Conservation (phyloP, 2,797 vertebrate species). For the Acestrorhynchus altus region DNA sequence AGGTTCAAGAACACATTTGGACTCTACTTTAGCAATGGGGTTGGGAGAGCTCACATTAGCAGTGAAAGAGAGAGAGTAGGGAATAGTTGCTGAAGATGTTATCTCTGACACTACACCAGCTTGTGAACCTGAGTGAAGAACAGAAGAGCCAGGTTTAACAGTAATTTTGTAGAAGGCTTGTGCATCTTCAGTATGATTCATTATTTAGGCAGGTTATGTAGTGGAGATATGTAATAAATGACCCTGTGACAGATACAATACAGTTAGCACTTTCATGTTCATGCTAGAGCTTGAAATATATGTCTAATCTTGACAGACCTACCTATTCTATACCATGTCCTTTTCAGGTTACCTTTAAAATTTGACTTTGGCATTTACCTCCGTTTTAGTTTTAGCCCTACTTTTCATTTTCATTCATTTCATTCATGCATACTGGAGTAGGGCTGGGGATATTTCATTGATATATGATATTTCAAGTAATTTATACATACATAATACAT, state of each 20-base stretch:
- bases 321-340: not conserved
- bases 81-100: conserved; percentile 68
- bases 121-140: conserved; percentile 56
- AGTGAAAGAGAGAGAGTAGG: conserved; percentile 79
- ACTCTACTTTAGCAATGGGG: conserved; percentile 78
- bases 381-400: too few species aligned
- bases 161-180: not conserved
- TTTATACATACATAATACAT: too few species aligned
- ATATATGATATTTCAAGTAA: too few species aligned
- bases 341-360: too few species aligned
- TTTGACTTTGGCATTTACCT: too few species aligned
- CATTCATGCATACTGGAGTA: too few species aligned
- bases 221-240: too few species aligned
- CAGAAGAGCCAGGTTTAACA: not conserved
- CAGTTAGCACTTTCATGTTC: not conserved
- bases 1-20: conserved; percentile 77
- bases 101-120: conserved; percentile 57
- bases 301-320: not conserved
- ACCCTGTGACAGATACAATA: not conserved
- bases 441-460: too few species aligned
- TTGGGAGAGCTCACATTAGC: conserved; percentile 75
- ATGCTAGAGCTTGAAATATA: not conserved
- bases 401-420: too few species aligned
- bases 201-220: not conserved
- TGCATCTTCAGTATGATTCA: not conserved